Evolutionary conservation across 1,140 invertebrate species (phyloP).

Genomic region (Planococcus citri): DNA sequence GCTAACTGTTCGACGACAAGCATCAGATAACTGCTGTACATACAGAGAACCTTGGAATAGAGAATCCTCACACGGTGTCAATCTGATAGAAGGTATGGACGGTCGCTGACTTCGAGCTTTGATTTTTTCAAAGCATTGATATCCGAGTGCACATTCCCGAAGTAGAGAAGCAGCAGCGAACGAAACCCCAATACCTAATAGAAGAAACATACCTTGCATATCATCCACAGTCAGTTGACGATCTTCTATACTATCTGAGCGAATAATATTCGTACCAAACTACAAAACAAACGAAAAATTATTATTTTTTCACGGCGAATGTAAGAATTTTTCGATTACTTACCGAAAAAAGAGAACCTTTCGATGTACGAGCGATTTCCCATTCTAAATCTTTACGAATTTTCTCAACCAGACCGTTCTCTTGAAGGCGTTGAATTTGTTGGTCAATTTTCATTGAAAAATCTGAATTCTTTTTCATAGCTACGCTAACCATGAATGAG

Average conservation of each 20-base stretch:
- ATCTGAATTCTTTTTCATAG: not conserved
- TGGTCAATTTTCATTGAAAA: constrained; percentile 23
- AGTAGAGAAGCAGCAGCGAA: constrained; percentile 35
- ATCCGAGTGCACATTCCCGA: constrained; percentile 25
- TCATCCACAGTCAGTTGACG: constrained; percentile 54
- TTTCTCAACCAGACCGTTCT: constrained; percentile 50
- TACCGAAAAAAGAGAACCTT: not conserved
- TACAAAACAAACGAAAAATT: not conserved
- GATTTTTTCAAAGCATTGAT: not conserved
- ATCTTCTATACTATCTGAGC: constrained; percentile 40
- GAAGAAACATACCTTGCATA: constrained; percentile 62
- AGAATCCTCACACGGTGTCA: not conserved
- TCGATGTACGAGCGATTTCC: constrained; percentile 38
- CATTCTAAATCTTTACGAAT: constrained; percentile 51
- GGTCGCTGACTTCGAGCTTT: not conserved
- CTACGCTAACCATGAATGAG: not conserved
- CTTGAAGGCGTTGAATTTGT: constrained; percentile 43
- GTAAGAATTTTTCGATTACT: not conserved
- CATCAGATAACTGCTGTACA: not conserved
- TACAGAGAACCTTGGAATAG: not conserved
- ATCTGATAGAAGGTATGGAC: not conserved
- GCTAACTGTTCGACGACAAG: not conserved
- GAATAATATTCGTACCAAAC: not conserved
- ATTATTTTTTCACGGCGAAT: not conserved
- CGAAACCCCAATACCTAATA: constrained; percentile 51